These are phyloP conservation scores for Sebastes cheni DNA, from an alignment of 2,797 vertebrate genomes.

Conservation along the genomic window DNA sequence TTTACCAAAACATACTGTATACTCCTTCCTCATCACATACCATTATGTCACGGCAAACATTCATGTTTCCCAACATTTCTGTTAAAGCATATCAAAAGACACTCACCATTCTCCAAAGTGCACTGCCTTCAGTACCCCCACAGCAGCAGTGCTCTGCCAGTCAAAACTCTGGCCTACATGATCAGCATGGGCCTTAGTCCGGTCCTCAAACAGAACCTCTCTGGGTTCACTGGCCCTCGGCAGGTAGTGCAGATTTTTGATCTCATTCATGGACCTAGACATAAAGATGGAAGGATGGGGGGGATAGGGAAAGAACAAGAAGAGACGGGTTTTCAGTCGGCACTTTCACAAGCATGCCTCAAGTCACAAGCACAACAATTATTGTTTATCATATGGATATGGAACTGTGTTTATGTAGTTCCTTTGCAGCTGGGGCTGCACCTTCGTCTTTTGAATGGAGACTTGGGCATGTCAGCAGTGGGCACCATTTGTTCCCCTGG, in stretches of 20 bases:
- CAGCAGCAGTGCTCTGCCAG: conserved; percentile 99
- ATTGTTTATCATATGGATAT: not conserved
- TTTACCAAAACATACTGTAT: not conserved
- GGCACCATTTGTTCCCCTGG: conserved; percentile 99
- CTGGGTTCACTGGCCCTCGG: conserved; percentile 95
- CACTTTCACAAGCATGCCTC: not conserved
- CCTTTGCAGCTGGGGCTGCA: conserved; percentile 30
- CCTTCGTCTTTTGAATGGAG: conserved; percentile 97
- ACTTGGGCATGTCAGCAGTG: conserved; percentile 98
- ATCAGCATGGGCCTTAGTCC: conserved; percentile 96
- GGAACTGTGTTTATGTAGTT: not conserved
- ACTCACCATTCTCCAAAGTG: conserved; percentile 95
- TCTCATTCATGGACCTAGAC: conserved; percentile 95
- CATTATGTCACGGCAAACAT: not conserved
- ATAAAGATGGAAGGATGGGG: not conserved
- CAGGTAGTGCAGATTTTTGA: conserved; percentile 98
- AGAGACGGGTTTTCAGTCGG: not conserved
- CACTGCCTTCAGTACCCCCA: conserved; percentile 97
- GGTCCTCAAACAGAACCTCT: conserved; percentile 97
- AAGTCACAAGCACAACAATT: not conserved
- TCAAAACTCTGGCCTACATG: conserved; percentile 98
- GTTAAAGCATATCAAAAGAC: not conserved
- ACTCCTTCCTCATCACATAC: not conserved
- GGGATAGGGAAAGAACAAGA: not conserved
- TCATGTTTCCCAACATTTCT: not conserved